Conservation (phyloP, 2,113 vertebrate genomes). For the Sturnus vulgaris region DNA sequence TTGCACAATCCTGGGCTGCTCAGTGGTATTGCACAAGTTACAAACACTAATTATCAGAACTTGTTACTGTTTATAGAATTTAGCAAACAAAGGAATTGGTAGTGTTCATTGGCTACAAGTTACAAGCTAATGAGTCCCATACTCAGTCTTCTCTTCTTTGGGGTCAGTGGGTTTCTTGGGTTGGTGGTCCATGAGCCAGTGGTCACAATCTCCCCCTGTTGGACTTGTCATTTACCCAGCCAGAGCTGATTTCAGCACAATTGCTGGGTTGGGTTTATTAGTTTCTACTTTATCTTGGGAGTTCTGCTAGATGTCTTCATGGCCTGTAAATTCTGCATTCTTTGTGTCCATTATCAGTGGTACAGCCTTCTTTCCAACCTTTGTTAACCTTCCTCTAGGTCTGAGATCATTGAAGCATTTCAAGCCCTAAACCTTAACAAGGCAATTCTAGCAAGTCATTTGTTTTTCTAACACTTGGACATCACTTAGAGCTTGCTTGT, state of each 20-base stretch:
- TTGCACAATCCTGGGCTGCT: background rate
- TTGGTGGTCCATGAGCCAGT: fast-evolving
- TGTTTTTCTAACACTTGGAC: background rate
- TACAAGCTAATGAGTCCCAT: background rate
- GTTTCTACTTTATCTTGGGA: background rate
- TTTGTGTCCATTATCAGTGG: background rate
- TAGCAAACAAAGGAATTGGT: background rate
- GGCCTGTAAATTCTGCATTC: background rate
- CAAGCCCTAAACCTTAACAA: background rate
- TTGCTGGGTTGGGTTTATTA: background rate
- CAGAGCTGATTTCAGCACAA: background rate
- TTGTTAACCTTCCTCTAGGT: background rate
- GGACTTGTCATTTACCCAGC: background rate
- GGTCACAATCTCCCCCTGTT: background rate
- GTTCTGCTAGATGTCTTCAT: background rate
- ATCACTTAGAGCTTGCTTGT: background rate
- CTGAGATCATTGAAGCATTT: background rate
- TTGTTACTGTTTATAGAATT: background rate
- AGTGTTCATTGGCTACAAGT: background rate
- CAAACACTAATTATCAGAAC: background rate
- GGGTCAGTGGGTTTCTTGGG: background rate
- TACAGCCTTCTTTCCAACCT: background rate
- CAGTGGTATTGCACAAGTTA: background rate
- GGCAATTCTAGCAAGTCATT: background rate
- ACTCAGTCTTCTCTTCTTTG: background rate